Base-by-base conservation (phyloP, 2,113 vertebrate genomes). In the Limanda limanda region DNA sequence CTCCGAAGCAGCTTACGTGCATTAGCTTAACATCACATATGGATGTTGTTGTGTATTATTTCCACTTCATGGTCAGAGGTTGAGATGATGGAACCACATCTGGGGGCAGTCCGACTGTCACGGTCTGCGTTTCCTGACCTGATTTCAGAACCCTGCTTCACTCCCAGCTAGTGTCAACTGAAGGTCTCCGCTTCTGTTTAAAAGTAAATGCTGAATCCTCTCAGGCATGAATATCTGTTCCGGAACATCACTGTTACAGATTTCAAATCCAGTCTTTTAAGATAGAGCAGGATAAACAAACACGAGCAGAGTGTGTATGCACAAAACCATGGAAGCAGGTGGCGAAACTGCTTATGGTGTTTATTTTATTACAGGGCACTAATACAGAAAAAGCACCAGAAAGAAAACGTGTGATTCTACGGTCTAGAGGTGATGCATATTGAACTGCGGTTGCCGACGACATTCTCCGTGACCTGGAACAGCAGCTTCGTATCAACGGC, bases 391-490 rank as follows among this genome's bases (percentile, higher is more conserved):
- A 67, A 65, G 40, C 35, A 13, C 55, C 65, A 68, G 35, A 11
- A 20, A 27, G 8, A 23, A 45, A 57, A 69, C 62, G 63, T 61
- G 62, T 1, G 25, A 62, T 69, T 66, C 23, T 62, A 45, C 62
- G 40, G 64, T 79, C 77, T 25, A 80, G 48, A 55, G 31, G 58
- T n/a, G 59, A 72, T 64, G 63, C 47, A 37, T 56, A 15, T 58
- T 71, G 55, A 77, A 63, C 37, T 56, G 3, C 45, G 62, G 55
- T 59, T 68, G 42, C 66, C 67, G 21, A 68, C 52, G 18, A 25
- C 31, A 37, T 71, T 77, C 48, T 78, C 42, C 64, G 66, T 70
- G 71, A 83, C 65, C 69, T 79, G 71, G 69, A 68, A 17, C 63
- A 59, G 55, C 35, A 45, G 70, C 52, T n/a, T 59, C n/a, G 1